Evolutionary conservation across 2,888 invertebrate species (phyloP).

Genomic region (Melangyna quadrimaculata): DNA sequence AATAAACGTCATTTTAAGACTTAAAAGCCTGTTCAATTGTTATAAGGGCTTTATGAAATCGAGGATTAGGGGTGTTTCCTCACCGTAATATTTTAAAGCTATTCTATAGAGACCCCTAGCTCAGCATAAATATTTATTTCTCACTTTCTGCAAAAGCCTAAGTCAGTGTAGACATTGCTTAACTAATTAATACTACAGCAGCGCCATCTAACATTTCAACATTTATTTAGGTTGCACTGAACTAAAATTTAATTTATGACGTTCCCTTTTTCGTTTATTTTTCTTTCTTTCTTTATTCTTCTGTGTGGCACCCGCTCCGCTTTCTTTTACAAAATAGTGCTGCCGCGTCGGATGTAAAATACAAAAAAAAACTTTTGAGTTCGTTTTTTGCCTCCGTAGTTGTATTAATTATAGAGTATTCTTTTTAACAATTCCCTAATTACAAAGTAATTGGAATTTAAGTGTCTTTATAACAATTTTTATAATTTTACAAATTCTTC

Average conservation of each 20-base stretch:
- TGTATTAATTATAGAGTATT: slow-evolving; percentile 67
- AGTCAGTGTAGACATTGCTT: too few relatives aligned
- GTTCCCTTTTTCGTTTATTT: slow-evolving; percentile 34
- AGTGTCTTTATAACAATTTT: slow-evolving; percentile 15
- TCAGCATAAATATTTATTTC: too few relatives aligned
- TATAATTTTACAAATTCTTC: slow-evolving; percentile 4
- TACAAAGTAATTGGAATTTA: slow-evolving; percentile 35
- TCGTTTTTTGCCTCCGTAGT: slow-evolving; percentile 58
- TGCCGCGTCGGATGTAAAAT: slow-evolving; percentile 70
- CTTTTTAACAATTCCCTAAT: slow-evolving; percentile 46
- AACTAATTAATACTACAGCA: too few relatives aligned
- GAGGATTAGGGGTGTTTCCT: too few relatives aligned
- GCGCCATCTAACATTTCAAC: background rate
- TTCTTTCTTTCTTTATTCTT: slow-evolving; percentile 50
- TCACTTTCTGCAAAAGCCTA: too few relatives aligned
- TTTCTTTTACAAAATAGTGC: slow-evolving; percentile 65
- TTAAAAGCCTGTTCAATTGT: too few relatives aligned
- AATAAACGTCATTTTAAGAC: too few relatives aligned
- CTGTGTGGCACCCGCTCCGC: slow-evolving; percentile 33
- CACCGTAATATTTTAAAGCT: too few relatives aligned
- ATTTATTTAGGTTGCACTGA: background rate
- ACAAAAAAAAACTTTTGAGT: slow-evolving; percentile 54
- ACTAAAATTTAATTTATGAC: slow-evolving; percentile 33
- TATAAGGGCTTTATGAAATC: too few relatives aligned
- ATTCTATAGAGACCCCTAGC: too few relatives aligned